These are phyloP conservation scores for Nezara viridula DNA, from an alignment of 2,888 invertebrate genomes.

Conservation along the genomic window DNA sequence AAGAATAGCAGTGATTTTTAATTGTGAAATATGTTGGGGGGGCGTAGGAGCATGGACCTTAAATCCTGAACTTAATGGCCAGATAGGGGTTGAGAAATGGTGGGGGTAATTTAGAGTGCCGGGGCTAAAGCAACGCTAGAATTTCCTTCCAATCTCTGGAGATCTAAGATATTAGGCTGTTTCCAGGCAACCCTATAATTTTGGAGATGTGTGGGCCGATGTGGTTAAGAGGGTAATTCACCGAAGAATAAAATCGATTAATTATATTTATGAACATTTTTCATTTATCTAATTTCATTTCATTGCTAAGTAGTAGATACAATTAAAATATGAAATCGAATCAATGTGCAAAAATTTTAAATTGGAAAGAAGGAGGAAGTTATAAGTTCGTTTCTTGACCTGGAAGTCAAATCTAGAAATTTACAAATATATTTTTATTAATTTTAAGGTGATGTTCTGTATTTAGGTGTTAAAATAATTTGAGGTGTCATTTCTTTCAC, in stretches of 20 bases:
- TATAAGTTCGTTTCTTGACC: no score
- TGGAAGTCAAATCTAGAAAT: no score
- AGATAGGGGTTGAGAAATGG: slow-evolving; percentile 56
- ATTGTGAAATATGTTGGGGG: slow-evolving; percentile 55
- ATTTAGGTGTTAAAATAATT: no score
- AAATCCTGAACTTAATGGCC: slow-evolving; percentile 54
- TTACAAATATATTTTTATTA: no score
- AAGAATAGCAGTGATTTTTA: slow-evolving; percentile 59
- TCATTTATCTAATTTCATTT: no score
- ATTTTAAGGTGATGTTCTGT: no score
- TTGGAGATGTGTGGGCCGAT: neutral
- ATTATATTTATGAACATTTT: neutral
- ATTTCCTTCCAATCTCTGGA: slow-evolving; percentile 41
- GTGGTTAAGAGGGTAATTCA: neutral
- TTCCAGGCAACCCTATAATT: neutral
- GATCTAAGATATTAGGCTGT: slow-evolving; percentile 39
- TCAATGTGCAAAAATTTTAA: no score
- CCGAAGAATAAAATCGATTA: neutral
- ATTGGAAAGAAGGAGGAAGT: no score
- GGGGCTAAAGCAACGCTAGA: slow-evolving; percentile 30
- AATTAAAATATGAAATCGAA: no score
- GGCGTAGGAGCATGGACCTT: slow-evolving; percentile 15
- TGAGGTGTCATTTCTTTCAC: no score
- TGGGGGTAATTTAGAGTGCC: slow-evolving; percentile 43
- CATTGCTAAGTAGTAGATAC: no score